Evolutionary conservation across 2,888 invertebrate species (phyloP), one percentile per base, ranked within the genome.

Genomic region (Tipula confusa): DNA sequence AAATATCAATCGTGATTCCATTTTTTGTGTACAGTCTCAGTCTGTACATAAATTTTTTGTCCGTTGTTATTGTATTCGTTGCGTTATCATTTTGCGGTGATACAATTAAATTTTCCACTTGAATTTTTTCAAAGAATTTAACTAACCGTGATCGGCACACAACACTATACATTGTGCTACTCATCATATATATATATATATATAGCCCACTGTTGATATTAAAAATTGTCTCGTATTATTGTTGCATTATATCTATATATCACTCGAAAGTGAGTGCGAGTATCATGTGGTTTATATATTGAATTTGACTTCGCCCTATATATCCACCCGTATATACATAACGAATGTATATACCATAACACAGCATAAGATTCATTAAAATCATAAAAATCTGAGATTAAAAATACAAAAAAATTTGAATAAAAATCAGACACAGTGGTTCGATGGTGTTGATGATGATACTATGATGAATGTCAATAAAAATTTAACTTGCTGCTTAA

Each of bases 121-220:
- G 64, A 64, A 64, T 64, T 64, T 64, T 64, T 24, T 24, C 64
- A 64, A 64, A 64, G 64, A 64, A 64, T 64, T 64, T 64, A 64
- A 64, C 64, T 64, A 64, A 64, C 64, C 64, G 64, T 64, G 64
- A 64, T 64, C 64, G 24, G 64, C 64, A 9, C 64, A 64, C 64
- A 64, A 64, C 24, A 24, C 18, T 64, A 64, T 24, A n/a, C n/a
- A n/a, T n/a, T 64, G 7, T 64, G 64, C 43, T 64, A 15, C 43
- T 15, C n/a, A n/a, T n/a, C n/a, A n/a, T n/a, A n/a, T n/a, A n/a
- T n/a, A n/a, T n/a, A n/a, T n/a, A n/a, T n/a, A n/a, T n/a, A n/a
- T n/a, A n/a, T n/a, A n/a, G n/a, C n/a, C 33, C 33, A 64, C 64
- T 64, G 64, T 64, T 24, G 64, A 24, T 64, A 64, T 64, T 64